A percentile compares a stretch with the other conserved stretches of the same genome.
Conservation (phyloP, 2,113 vertebrate genomes). For the Antechinus stuartii region DNA sequence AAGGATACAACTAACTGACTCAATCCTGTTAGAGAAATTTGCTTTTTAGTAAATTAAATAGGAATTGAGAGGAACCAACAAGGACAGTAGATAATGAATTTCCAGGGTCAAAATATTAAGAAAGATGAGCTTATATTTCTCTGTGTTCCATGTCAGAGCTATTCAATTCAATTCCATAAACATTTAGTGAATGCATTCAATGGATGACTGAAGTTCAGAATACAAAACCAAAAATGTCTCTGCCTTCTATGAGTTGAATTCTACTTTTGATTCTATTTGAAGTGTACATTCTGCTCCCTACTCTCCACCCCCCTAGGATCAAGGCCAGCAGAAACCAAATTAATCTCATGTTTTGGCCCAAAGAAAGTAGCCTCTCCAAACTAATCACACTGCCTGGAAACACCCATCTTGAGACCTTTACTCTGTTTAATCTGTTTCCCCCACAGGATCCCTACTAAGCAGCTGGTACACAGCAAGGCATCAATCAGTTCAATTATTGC, state of each 20-base stretch:
- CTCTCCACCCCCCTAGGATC: neutral
- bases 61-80: neutral
- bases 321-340: neutral
- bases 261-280: neutral
- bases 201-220: neutral
- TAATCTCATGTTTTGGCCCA: neutral
- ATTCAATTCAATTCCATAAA: neutral
- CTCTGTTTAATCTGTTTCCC: neutral
- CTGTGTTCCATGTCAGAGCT: neutral
- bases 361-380: neutral
- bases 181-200: neutral
- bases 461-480: conserved; percentile 1
- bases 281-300: neutral
- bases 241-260: neutral
- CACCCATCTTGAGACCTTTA: neutral
- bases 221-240: neutral
- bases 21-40: neutral
- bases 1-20: neutral
- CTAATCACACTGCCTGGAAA: neutral
- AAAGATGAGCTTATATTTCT: neutral
- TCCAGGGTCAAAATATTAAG: neutral
- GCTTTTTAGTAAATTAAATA: neutral
- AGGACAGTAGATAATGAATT: neutral
- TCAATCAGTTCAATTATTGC: neutral
- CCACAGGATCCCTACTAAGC: neutral